Base-by-base conservation (phyloP, 2,888 invertebrate genomes). In the Philhelius pedissequus region DNA sequence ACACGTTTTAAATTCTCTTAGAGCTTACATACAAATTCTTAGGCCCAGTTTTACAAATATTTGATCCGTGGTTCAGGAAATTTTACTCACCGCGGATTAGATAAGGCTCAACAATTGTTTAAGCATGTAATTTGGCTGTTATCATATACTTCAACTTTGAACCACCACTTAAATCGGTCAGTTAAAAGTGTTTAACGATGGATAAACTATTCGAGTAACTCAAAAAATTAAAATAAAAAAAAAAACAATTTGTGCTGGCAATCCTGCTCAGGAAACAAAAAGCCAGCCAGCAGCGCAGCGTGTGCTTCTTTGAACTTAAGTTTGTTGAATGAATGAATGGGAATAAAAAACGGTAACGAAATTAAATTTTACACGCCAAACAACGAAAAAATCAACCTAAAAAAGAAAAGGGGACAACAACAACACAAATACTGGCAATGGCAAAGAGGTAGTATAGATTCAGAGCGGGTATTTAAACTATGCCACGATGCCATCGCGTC, bases 341-440 rank as follows among this genome's bases (percentile, higher is more conserved):
- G n/a, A n/a, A n/a, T n/a, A n/a, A n/a, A 62, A 84, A 80, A 84
- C 43, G 84, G 75, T 71, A 71, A 84, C 80, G 54, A 80, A 80
- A 70, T 35, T 62, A 70, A 70, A 74, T 74, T 68, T 35, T 69
- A 50, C 22, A 70, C 27, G 45, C 20, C 30, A 27, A 62, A 52
- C 43, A 15, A 64, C 22, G 20, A 52, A 9, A 15, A 27, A 32
- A 25, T 18, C 40, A 27, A 30, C n/a, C n/a, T n/a, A 27, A 56
- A 25, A 48, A 27, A 22, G 35, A 45, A 38, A 35, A 20, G 38
- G 25, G 38, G 4, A 15, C n/a, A 38, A 22, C n/a, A 13, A 30
- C 18, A n/a, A n/a, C n/a, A n/a, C n/a, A n/a, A n/a, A n/a, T n/a
- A n/a, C n/a, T n/a, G n/a, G n/a, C n/a, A n/a, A n/a, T n/a, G n/a